These are phyloP conservation scores for Malaclemys terrapin DNA, from an alignment of 2,113 vertebrate genomes.

Conservation along the genomic window DNA sequence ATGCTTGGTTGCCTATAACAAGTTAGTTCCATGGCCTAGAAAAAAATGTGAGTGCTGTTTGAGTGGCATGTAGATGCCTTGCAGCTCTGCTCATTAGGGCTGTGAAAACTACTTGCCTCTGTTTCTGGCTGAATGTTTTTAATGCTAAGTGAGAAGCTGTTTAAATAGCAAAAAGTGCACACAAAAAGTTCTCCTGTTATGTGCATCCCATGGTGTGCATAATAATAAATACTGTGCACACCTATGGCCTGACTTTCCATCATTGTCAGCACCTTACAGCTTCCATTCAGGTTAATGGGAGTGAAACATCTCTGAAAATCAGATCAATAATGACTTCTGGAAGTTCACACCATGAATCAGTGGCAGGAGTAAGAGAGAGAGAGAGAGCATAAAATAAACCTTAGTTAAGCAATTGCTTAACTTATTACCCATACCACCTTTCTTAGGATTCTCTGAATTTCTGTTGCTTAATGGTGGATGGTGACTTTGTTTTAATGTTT, in stretches of 20 bases:
- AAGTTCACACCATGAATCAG: background rate
- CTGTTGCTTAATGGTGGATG: background rate
- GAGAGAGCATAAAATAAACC: background rate
- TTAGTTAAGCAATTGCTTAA: background rate
- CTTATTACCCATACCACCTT: background rate
- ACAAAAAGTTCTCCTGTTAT: background rate
- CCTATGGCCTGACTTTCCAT: background rate
- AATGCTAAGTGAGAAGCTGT: background rate
- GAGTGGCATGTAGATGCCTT: background rate
- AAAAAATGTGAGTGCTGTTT: background rate
- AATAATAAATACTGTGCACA: background rate
- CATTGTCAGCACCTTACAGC: background rate
- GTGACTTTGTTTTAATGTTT: no score
- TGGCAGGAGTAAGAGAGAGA: background rate
- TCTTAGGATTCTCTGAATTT: background rate
- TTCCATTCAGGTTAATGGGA: background rate
- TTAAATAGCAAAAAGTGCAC: background rate
- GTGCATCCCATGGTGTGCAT: background rate
- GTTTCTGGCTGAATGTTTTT: background rate
- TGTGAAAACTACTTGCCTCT: background rate
- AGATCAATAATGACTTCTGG: background rate
- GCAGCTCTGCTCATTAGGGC: accelerated
- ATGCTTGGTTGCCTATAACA: background rate
- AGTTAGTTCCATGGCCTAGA: background rate
- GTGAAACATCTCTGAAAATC: background rate